Evolutionary conservation across 2,113 vertebrate genomes (phyloP).

Genomic region (Tretioscincus oriximinensis): DNA sequence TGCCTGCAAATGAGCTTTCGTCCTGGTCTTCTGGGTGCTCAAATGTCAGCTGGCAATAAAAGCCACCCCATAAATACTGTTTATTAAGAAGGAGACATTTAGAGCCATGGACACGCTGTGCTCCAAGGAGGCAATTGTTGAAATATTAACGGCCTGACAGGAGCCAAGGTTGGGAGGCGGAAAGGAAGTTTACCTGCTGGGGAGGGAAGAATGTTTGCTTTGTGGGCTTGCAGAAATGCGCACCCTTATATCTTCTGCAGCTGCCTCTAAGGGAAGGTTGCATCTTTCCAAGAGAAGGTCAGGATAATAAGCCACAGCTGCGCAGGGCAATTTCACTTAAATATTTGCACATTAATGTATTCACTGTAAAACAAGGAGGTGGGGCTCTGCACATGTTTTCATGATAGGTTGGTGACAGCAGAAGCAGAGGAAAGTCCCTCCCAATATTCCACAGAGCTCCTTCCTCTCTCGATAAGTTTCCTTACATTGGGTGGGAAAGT

Average conservation of each 20-base stretch:
- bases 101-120: background rate
- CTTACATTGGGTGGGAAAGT: too few relatives aligned
- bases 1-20: background rate
- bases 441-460: too few relatives aligned
- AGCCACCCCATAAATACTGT: constrained; percentile 18
- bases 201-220: background rate
- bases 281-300: background rate
- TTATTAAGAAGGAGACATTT: constrained; percentile 39
- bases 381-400: background rate
- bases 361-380: background rate
- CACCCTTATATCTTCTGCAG: background rate
- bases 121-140: background rate
- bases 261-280: background rate
- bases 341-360: background rate
- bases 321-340: background rate
- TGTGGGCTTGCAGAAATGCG: background rate
- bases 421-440: background rate
- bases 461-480: too few relatives aligned
- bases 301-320: background rate
- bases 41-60: constrained; percentile 21
- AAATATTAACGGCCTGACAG: background rate
- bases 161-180: background rate
- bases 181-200: background rate
- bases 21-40: background rate
- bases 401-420: background rate